These are phyloP conservation scores for Eudasyphora cyanicolor DNA, from an alignment of 2,888 invertebrate species.

Conservation along the genomic window DNA sequence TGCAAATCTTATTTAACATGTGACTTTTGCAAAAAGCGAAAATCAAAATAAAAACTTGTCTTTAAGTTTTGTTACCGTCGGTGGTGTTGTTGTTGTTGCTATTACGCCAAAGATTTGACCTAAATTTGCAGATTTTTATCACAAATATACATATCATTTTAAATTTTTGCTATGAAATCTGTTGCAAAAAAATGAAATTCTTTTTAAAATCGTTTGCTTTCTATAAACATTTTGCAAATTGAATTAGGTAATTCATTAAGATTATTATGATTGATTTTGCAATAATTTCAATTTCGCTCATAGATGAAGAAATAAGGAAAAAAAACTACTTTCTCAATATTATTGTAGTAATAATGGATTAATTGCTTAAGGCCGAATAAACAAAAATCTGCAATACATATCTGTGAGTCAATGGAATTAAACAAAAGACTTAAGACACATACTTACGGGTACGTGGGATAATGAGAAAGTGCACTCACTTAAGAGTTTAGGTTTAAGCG, in stretches of 20 bases:
- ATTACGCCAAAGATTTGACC: constrained; percentile 31
- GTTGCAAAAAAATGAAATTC: no score
- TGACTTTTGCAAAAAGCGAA: constrained; percentile 13
- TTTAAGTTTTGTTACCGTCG: background rate
- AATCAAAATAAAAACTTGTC: background rate
- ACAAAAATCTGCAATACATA: background rate
- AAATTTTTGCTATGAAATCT: no score
- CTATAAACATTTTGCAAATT: background rate
- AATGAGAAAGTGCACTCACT: no score
- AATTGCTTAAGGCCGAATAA: no score
- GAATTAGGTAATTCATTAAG: background rate
- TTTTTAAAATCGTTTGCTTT: constrained; percentile 24
- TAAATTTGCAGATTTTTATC: constrained; percentile 25
- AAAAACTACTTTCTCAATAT: no score
- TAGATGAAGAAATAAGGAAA: no score
- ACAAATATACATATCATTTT: no score
- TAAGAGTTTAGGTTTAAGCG: no score
- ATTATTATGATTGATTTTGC: background rate
- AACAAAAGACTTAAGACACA: no score
- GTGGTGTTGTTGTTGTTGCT: background rate
- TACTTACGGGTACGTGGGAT: no score
- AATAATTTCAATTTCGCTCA: background rate
- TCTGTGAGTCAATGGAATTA: no score
- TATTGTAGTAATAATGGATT: background rate
- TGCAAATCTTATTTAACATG: constrained; percentile 1